Conservation (phyloP, 2,888 invertebrate species). For the Syritta pipiens region DNA sequence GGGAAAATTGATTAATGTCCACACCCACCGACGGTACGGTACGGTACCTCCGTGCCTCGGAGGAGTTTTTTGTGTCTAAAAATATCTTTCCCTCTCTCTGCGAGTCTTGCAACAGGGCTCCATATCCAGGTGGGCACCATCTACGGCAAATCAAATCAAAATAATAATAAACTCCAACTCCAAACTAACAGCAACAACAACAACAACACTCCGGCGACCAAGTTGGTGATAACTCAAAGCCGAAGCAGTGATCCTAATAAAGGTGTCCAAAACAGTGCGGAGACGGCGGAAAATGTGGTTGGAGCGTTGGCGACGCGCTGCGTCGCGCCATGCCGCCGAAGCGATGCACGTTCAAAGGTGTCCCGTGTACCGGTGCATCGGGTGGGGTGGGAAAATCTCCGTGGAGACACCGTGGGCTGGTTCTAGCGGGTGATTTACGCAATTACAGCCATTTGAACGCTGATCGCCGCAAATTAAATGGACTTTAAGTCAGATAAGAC, state of each 20-base stretch:
- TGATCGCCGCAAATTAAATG: constrained; percentile 58
- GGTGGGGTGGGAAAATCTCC: background rate
- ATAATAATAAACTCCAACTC: constrained; percentile 55
- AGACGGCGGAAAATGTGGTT: constrained; percentile 23
- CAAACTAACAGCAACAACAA: constrained; percentile 7
- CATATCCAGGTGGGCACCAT: constrained; percentile 61
- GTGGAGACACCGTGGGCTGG: constrained; percentile 49
- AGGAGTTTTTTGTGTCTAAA: too few relatives aligned
- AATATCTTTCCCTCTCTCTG: too few relatives aligned
- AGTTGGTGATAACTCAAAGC: constrained; percentile 59
- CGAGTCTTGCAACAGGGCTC: constrained; percentile 12
- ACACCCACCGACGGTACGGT: constrained; percentile 58
- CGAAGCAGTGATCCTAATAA: constrained; percentile 60
- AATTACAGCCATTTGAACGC: constrained; percentile 57
- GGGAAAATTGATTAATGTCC: constrained; percentile 67
- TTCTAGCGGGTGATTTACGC: constrained; percentile 53
- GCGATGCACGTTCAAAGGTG: too few relatives aligned
- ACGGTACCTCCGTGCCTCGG: constrained; percentile 56
- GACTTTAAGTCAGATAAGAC: constrained; percentile 45
- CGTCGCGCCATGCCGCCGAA: too few relatives aligned
- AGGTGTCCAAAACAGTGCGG: constrained; percentile 61
- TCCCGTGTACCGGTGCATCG: constrained; percentile 13
- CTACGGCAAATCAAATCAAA: constrained; percentile 66
- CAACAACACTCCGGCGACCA: background rate
- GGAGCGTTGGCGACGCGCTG: constrained; percentile 55